Base-by-base conservation (phyloP, 2,113 vertebrate genomes). In the Tychaedon coryphoeus region DNA sequence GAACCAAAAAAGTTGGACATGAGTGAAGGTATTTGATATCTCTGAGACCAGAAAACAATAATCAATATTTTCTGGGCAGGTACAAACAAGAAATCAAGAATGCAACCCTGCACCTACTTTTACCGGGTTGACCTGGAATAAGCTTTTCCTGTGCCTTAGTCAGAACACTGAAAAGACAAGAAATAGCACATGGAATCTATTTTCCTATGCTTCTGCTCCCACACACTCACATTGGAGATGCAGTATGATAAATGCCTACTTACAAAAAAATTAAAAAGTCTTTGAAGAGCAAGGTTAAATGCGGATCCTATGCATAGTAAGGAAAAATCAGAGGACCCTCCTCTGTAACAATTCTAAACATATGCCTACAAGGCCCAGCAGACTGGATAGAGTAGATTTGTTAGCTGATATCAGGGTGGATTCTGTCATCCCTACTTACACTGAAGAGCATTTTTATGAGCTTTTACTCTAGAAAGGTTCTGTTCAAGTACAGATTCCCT, bases 301-400 rank as follows among this genome's bases (percentile, higher is more conserved):
- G 28, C 0, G 0, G 82, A 40, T 84, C 36, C 57, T 78, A 74
- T 13, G 2, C 19, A 36, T 0, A 33, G 19, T 0, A 56, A 5
- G 9, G 33, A 42, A 90, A 75, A 72, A 73, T 51, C 62, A 92
- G 38, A 77, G 19, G 15, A 65, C 6, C 2, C 24, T 60, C 28
- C 34, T 24, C 45, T 36, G 13, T 48, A 84, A 51, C 40, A 64
- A 31, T 4, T 54, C 36, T 5, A 87, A 93, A 75, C 57, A 60
- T 51, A 64, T 25, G 51, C 51, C 80, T 84, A 54, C 20, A 80
- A 54, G 51, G 72, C 23, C 43, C 81, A 92, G 42, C 25, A 89
- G 65, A 70, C 34, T 50, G n/a, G 28, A 51, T 2, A 66, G 19
- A 70, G 85, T 25, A 67, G 28, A 78, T 89, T 62, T 72, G 43